Conservation (phyloP, 92 coral and sea anemone genomes). For the Diadumene lineata region DNA sequence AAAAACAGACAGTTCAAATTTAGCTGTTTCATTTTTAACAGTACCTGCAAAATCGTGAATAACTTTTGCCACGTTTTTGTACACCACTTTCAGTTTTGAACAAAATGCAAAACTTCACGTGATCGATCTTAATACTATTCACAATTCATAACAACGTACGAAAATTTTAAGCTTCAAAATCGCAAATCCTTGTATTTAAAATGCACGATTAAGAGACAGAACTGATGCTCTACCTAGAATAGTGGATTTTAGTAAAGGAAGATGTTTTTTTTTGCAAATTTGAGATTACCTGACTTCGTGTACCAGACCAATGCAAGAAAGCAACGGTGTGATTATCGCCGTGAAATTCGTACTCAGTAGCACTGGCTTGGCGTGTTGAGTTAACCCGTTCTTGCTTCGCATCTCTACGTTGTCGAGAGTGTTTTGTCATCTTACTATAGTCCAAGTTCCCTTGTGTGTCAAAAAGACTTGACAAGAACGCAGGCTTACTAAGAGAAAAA, state of each 20-base stretch:
- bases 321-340: conserved; percentile 67
- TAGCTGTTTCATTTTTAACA: no score
- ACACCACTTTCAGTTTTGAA: no score
- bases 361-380: conserved; percentile 8
- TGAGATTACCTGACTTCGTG: conserved; percentile 47
- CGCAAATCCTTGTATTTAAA: not conserved
- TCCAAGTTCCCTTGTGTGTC: conserved; percentile 20
- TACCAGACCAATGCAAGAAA: conserved; percentile 69
- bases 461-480: conserved; percentile 28
- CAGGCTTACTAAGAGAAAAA: conserved; percentile 6
- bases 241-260: not conserved
- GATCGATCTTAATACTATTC: no score
- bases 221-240: not conserved
- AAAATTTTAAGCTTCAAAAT: not conserved
- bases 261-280: not conserved
- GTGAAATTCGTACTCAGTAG: conserved; percentile 49
- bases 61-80: not conserved
- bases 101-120: not conserved
- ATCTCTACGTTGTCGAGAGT: conserved; percentile 7
- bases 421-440: conserved; percentile 7
- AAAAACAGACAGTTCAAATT: no score
- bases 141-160: no score
- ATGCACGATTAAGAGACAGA: not conserved
- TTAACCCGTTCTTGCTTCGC: not conserved
- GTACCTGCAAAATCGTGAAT: not conserved